These are phyloP conservation scores for Avahi laniger DNA, from an alignment of 2,797 vertebrate species.

Conservation along the genomic window DNA sequence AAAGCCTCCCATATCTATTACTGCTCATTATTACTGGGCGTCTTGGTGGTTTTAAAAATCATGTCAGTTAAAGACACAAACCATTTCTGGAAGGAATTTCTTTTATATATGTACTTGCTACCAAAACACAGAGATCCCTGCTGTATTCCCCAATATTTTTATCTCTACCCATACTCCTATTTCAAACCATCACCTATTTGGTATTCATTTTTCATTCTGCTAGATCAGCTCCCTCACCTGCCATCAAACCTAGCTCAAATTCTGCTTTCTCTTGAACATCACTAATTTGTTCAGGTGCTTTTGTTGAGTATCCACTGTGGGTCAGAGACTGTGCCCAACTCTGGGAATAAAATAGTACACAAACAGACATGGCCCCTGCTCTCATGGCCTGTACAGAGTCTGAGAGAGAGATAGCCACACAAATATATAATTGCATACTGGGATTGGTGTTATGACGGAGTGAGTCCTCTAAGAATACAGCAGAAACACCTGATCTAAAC, in stretches of 20 bases:
- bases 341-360: neutral
- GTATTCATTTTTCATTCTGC: constrained; percentile 3
- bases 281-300: neutral
- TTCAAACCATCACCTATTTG: neutral
- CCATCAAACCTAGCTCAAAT: constrained; percentile 5
- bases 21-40: neutral
- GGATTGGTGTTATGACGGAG: rapidly evolving
- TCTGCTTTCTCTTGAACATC: neutral
- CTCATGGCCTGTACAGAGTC: neutral
- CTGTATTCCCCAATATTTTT: neutral
- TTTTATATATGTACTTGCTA: neutral
- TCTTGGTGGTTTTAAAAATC: constrained; percentile 32
- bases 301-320: neutral
- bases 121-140: neutral
- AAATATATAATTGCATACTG: neutral
- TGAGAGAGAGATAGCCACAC: neutral
- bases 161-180: neutral
- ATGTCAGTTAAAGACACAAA: constrained; percentile 7
- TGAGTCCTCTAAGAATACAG: neutral
- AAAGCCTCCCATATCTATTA: neutral
- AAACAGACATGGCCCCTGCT: neutral
- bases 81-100: neutral
- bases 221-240: neutral
- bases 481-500: neutral
- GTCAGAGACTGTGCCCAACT: neutral